These are phyloP conservation scores for Troides helena DNA, from an alignment of 2,888 invertebrate genomes.

Conservation along the genomic window DNA sequence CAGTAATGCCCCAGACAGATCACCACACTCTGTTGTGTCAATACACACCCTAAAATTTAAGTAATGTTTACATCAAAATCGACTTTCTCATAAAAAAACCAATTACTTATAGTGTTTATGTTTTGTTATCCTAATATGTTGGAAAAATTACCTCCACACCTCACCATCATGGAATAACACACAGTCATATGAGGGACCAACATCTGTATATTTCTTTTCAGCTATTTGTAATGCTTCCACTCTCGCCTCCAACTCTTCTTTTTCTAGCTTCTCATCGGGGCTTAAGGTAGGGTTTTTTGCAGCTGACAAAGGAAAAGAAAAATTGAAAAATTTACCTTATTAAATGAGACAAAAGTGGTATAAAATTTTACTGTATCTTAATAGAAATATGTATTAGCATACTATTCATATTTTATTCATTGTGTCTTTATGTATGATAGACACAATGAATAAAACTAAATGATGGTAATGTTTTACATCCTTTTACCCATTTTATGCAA, in stretches of 20 bases:
- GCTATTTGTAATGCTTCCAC: constrained; percentile 89
- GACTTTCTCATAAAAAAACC: neutral
- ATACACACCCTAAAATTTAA: constrained; percentile 84
- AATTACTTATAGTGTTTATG: no score
- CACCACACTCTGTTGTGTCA: constrained; percentile 90
- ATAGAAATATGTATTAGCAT: no score
- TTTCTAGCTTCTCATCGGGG: constrained; percentile 87
- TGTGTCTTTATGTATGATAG: no score
- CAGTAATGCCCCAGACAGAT: constrained; percentile 86
- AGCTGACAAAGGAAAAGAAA: constrained; percentile 39
- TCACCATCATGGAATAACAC: constrained; percentile 95
- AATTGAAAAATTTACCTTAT: no score
- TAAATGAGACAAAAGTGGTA: no score
- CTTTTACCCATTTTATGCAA: no score
- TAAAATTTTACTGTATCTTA: no score
- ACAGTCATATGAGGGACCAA: constrained; percentile 95
- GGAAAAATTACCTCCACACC: constrained; percentile 86
- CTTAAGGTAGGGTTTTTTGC: constrained; percentile 74
- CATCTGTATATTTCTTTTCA: constrained; percentile 93
- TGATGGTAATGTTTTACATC: no score
- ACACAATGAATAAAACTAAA: no score
- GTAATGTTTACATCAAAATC: neutral
- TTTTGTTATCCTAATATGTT: no score
- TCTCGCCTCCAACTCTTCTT: constrained; percentile 93
- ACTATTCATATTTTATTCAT: no score